phyloP scores from a whole-genome alignment of 2,797 vertebrate species.

The Megalops cyprinoides region DNA sequence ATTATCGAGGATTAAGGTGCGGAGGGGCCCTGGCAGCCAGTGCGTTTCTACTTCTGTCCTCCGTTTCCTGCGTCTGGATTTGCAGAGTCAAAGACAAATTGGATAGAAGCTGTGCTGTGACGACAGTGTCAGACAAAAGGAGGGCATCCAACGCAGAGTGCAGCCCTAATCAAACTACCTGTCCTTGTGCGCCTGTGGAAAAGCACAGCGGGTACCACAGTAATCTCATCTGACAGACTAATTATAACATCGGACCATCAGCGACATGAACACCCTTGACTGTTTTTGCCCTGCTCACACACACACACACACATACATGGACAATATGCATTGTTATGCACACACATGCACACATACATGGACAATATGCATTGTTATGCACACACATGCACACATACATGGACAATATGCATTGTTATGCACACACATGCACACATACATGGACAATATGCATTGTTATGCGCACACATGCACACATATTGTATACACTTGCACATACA shows the following conservation, averaged over 20 bases:
- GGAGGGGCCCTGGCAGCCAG: not conserved
- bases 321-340: too few relatives aligned
- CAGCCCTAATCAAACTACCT: not conserved
- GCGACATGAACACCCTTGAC: not conserved
- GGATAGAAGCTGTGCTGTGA: not conserved
- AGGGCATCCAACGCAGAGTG: not conserved
- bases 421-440: not conserved
- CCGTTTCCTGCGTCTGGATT: constrained; percentile 16
- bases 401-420: too few relatives aligned
- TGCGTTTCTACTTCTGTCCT: not conserved
- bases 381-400: not conserved
- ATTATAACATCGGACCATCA: not conserved
- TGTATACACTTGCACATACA: too few relatives aligned
- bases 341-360: not conserved
- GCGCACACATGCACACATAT: too few relatives aligned
- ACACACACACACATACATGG: not conserved
- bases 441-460: not conserved
- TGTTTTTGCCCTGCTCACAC: too few relatives aligned
- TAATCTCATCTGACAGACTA: not conserved
- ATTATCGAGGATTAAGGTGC: not conserved
- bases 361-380: not conserved
- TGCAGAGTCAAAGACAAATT: too few relatives aligned
- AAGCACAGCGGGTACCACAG: not conserved
- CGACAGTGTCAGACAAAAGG: not conserved
- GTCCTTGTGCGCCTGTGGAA: not conserved